Conservation (phyloP, 2,797 vertebrate genomes). For the Rallus crepitans region DNA sequence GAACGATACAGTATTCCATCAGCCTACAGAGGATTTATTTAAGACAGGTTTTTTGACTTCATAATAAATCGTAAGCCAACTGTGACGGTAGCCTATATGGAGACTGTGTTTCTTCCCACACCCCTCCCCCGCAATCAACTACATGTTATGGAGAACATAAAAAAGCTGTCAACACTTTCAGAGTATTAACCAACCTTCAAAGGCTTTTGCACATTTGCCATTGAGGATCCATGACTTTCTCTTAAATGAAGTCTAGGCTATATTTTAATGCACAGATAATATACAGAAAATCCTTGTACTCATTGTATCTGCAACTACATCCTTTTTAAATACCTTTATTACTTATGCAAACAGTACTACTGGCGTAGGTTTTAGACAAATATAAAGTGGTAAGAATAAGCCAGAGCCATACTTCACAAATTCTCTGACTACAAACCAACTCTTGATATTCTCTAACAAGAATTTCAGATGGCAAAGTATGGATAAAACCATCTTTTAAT, state of each 20-base stretch:
- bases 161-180: not conserved
- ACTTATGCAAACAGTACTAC: not conserved
- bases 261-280: not conserved
- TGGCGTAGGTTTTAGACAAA: not conserved
- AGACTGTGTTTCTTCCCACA: not conserved
- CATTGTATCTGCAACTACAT: not conserved
- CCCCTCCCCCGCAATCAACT: not conserved
- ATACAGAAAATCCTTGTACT: not conserved
- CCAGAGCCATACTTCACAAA: not conserved
- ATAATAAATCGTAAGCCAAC: not conserved
- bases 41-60: not conserved
- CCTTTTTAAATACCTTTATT: not conserved
- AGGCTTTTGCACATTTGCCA: not conserved
- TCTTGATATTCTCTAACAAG: not conserved
- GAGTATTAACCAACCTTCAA: not conserved
- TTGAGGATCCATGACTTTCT: not conserved
- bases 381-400: not conserved
- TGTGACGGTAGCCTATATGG: not conserved
- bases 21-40: not conserved
- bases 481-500: not conserved
- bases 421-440: not conserved
- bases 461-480: not conserved
- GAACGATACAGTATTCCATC: accelerated
- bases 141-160: not conserved
- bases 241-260: not conserved